Percentiles rank a stretch among this genome's conserved stretches.
phyloP scores from a whole-genome alignment of 2,113 vertebrate genomes.

The Opisthocomus hoazin region DNA sequence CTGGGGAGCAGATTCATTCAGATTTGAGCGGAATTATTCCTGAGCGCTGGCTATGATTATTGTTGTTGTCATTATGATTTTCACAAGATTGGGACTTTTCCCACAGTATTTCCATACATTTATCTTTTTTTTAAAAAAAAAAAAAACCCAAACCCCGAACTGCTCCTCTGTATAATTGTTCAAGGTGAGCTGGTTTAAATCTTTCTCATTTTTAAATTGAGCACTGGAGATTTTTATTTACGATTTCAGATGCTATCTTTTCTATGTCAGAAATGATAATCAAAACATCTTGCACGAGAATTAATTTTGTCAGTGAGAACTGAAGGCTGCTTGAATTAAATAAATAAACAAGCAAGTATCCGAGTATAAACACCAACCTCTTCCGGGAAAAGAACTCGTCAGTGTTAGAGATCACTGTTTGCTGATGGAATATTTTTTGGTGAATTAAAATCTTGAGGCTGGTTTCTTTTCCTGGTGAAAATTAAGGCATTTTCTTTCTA shows the following conservation, averaged over 20 bases:
- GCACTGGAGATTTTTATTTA: neutral
- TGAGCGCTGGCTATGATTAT: neutral
- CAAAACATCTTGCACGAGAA: neutral
- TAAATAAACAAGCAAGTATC: neutral
- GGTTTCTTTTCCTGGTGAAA: neutral
- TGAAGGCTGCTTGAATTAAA: neutral
- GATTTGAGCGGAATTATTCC: slow-evolving; percentile 34
- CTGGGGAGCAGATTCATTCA: slow-evolving; percentile 42
- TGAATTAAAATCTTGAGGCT: neutral
- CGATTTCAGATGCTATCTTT: neutral
- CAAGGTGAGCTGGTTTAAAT: neutral
- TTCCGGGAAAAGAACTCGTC: neutral
- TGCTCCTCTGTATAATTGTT: neutral
- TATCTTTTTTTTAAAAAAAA: neutral
- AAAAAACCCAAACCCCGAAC: neutral
- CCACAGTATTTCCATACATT: neutral
- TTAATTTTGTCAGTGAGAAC: neutral
- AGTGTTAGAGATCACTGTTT: neutral
- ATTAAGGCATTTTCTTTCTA: neutral
- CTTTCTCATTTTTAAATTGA: neutral
- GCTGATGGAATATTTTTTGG: neutral
- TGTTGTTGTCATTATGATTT: neutral
- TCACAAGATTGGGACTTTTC: neutral
- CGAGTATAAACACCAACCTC: neutral
- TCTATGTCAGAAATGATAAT: neutral